Evolutionary conservation across 2,113 vertebrate genomes (phyloP).

Genomic region (Leptosomus discolor): DNA sequence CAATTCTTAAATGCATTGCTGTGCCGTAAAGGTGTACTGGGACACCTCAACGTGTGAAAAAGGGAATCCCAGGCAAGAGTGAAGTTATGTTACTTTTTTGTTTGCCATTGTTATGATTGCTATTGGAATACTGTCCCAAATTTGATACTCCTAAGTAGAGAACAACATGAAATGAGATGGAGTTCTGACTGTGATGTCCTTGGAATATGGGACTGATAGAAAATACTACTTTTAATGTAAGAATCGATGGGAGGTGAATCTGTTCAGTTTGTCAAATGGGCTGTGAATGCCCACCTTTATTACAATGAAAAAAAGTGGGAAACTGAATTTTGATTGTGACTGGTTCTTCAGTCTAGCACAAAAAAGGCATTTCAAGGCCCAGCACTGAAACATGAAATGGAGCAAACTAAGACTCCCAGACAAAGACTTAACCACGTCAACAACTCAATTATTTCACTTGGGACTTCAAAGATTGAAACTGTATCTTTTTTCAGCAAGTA

Average conservation of each 20-base stretch:
- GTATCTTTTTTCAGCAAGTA: neutral
- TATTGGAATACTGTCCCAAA: fast-evolving
- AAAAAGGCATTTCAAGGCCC: neutral
- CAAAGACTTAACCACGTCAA: neutral
- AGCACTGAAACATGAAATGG: neutral
- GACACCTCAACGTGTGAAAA: neutral
- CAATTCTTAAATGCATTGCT: neutral
- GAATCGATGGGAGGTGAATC: neutral
- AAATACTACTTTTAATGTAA: neutral
- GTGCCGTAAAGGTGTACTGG: neutral
- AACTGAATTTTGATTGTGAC: neutral
- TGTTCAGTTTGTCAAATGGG: neutral
- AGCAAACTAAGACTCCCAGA: neutral
- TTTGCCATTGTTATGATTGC: neutral
- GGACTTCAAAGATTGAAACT: neutral
- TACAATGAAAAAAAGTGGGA: neutral
- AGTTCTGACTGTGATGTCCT: neutral
- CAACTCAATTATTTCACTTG: neutral
- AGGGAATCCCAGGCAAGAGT: neutral
- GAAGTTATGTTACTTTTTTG: neutral
- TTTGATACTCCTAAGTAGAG: neutral
- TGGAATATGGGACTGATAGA: neutral
- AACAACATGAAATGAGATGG: too few species aligned
- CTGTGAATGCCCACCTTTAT: fast-evolving
- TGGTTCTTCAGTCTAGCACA: neutral